phyloP scores from a whole-genome alignment of 2,113 vertebrate genomes.

The Azemiops feae region DNA sequence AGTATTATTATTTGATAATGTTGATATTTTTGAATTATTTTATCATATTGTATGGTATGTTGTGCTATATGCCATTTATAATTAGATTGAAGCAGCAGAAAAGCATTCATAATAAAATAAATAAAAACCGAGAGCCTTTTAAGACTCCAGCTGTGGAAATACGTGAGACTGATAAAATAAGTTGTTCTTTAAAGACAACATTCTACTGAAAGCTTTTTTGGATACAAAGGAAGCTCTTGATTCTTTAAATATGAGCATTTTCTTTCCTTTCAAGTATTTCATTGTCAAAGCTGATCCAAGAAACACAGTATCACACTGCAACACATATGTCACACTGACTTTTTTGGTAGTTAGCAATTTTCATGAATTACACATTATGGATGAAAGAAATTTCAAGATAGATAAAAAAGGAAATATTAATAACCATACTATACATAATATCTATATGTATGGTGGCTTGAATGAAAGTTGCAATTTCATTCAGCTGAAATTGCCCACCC shows the following conservation, averaged over 20 bases:
- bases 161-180: not conserved
- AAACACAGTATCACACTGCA: not conserved
- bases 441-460: not conserved
- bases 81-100: not conserved
- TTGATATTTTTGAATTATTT: not conserved
- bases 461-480: not conserved
- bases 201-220: not conserved
- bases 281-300: not conserved
- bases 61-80: not conserved
- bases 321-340: not conserved
- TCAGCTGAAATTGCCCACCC: not conserved
- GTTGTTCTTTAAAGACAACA: not conserved
- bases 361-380: not conserved
- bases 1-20: not conserved
- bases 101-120: not conserved
- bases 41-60: not conserved
- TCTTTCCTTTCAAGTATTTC: not conserved
- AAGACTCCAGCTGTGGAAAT: not conserved
- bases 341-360: not conserved
- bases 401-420: not conserved
- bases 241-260: not conserved
- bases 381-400: not conserved
- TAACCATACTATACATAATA: not conserved
- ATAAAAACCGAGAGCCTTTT: not conserved
- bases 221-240: not conserved